Percentiles rank a stretch among this genome's conserved stretches.
phyloP scores from a whole-genome alignment of 2,888 invertebrate species.

The Ectemnius cavifrons region DNA sequence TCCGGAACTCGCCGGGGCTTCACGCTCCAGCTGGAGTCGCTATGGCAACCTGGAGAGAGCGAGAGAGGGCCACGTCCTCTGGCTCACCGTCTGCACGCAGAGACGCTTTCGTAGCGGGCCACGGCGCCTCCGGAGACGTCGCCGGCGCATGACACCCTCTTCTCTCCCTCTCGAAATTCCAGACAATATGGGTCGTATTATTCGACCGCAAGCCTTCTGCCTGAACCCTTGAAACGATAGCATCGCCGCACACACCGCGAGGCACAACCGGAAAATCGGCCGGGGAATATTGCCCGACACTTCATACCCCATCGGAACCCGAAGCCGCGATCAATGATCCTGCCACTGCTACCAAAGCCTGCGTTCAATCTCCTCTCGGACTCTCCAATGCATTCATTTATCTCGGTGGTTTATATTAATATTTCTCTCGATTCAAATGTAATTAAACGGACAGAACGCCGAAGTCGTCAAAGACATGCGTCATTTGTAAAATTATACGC shows the following conservation, averaged over 20 bases:
- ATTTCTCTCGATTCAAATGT: not conserved
- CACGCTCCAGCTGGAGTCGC: conserved; percentile 12
- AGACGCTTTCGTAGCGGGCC: conserved; percentile 19
- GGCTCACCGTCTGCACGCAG: conserved; percentile 14
- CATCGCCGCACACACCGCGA: too few species aligned
- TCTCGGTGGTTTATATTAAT: not conserved
- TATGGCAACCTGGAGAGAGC: not conserved
- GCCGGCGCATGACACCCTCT: conserved; percentile 33
- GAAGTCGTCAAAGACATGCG: not conserved
- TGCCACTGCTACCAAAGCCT: not conserved
- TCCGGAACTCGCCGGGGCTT: not conserved
- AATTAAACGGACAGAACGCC: not conserved
- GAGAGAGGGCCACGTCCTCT: too few species aligned
- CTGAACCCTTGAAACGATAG: too few species aligned
- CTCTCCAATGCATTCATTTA: not conserved
- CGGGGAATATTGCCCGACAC: not conserved
- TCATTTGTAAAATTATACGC: too few species aligned
- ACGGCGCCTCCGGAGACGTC: conserved; percentile 41
- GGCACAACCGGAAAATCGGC: not conserved
- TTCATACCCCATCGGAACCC: not conserved
- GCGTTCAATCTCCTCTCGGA: not conserved
- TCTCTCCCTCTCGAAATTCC: conserved; percentile 41
- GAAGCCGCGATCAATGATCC: not conserved
- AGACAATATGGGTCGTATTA: conserved; percentile 53
- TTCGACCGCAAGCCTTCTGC: conserved; percentile 18